phyloP scores from a whole-genome alignment of 2,797 vertebrate species.

The Choloepus didactylus region DNA sequence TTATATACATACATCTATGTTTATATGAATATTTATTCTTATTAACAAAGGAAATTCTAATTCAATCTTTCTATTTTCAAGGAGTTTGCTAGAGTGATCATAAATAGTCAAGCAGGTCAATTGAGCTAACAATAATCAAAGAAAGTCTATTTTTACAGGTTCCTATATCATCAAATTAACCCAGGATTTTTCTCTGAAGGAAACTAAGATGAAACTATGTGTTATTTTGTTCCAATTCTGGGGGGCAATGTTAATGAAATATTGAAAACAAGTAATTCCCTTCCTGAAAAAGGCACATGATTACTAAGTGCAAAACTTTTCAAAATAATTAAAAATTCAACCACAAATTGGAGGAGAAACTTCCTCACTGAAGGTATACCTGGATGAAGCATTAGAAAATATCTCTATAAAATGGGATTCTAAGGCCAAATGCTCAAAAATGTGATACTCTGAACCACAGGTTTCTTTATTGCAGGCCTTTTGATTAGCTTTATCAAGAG shows the following conservation, averaged over 20 bases:
- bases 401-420: neutral
- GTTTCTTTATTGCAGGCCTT: neutral
- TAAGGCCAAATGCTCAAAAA: neutral
- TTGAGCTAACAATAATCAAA: neutral
- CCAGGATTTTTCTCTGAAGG: neutral
- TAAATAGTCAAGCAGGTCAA: neutral
- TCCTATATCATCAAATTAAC: neutral
- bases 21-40: no score
- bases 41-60: neutral
- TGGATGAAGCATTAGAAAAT: neutral
- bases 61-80: neutral
- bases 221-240: neutral
- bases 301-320: neutral
- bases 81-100: neutral
- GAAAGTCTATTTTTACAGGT: neutral
- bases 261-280: neutral
- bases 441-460: neutral
- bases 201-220: neutral
- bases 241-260: neutral
- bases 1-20: no score
- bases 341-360: neutral
- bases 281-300: neutral
- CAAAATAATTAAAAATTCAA: neutral
- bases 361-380: neutral
- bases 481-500: neutral